These are phyloP conservation scores for Calliphora vicina DNA, from an alignment of 1,140 invertebrate genomes.

Conservation along the genomic window DNA sequence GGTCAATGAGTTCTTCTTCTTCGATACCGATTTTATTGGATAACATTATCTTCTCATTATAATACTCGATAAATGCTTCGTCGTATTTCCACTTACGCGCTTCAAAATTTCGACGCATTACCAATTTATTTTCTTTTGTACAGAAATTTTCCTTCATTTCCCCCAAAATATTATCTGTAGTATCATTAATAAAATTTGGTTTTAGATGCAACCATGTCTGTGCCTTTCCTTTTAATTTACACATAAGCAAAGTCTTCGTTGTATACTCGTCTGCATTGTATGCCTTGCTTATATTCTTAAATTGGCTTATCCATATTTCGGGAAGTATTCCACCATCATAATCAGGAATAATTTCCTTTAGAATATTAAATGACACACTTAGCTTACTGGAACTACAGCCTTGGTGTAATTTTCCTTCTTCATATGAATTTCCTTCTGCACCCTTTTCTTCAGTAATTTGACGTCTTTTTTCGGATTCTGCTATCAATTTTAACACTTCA, in stretches of 20 bases:
- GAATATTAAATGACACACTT: background rate
- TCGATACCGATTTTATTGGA: background rate
- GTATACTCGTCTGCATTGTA: constrained; percentile 3
- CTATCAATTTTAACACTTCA: background rate
- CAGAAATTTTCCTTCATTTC: background rate
- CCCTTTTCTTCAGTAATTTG: background rate
- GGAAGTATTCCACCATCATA: background rate
- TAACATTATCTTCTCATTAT: background rate
- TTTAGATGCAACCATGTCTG: constrained; percentile 18
- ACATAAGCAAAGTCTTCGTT: background rate
- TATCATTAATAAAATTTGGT: background rate
- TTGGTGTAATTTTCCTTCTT: no score
- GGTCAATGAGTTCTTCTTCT: constrained; percentile 9
- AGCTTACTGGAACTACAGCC: no score
- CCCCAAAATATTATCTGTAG: background rate
- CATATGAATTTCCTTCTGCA: no score
- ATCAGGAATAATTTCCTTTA: constrained; percentile 17
- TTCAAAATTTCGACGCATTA: constrained; percentile 25
- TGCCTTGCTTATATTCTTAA: background rate
- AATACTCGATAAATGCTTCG: background rate
- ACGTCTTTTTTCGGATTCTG: background rate
- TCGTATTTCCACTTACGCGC: background rate
- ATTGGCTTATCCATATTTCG: background rate
- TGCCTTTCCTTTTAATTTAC: constrained; percentile 17
- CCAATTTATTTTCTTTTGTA: no score